Evolutionary conservation across 2,888 invertebrate species (phyloP).

Genomic region (Congeria kusceri): DNA sequence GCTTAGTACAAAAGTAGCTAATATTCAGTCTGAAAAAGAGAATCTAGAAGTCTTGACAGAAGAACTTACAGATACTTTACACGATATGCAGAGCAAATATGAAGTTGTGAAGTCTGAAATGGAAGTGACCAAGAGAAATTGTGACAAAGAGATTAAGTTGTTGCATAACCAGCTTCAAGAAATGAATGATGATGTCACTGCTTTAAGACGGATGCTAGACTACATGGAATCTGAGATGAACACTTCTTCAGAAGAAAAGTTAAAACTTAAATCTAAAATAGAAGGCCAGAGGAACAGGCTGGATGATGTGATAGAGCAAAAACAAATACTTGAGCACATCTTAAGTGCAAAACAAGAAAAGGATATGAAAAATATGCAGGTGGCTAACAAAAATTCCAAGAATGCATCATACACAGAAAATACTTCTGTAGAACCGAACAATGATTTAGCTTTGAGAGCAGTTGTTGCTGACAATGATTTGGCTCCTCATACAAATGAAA

Average conservation of each 20-base stretch:
- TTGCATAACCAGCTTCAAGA: slow-evolving; percentile 65
- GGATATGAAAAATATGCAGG: slow-evolving; percentile 63
- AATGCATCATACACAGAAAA: background rate
- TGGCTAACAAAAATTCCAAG: slow-evolving; percentile 38
- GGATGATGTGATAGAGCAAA: slow-evolving; percentile 50
- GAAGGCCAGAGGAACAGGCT: slow-evolving; percentile 54
- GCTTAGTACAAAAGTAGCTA: slow-evolving; percentile 16
- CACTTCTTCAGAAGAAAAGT: slow-evolving; percentile 57
- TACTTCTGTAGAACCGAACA: too few species aligned
- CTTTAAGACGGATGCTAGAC: slow-evolving; percentile 64
- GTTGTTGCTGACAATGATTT: slow-evolving; percentile 6
- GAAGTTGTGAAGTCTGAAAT: slow-evolving; percentile 67
- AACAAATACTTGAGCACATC: slow-evolving; percentile 57
- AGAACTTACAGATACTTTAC: slow-evolving; percentile 52
- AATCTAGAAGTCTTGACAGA: slow-evolving; percentile 42
- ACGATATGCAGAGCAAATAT: slow-evolving; percentile 68
- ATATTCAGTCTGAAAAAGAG: slow-evolving; percentile 46
- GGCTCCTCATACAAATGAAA: slow-evolving; percentile 6
- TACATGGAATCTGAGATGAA: slow-evolving; percentile 65
- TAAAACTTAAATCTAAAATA: slow-evolving; percentile 54
- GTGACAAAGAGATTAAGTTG: slow-evolving; percentile 64
- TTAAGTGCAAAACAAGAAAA: slow-evolving; percentile 62
- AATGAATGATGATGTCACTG: slow-evolving; percentile 66
- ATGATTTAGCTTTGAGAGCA: too few species aligned
- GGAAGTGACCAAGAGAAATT: slow-evolving; percentile 66